Conservation (phyloP, 2,797 vertebrate genomes). For the Lithobates sylvaticus region DNA sequence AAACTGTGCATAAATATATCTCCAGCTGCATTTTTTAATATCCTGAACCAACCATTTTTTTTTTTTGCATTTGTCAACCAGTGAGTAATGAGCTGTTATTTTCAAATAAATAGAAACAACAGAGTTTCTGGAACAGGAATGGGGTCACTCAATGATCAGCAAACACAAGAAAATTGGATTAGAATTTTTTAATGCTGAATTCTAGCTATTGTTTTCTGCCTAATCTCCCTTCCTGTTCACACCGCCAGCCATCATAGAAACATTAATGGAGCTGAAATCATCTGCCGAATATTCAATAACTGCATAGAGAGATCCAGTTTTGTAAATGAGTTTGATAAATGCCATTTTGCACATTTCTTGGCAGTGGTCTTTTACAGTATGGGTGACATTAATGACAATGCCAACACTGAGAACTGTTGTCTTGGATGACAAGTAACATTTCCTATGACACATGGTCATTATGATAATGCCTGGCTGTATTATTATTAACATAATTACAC, state of each 20-base stretch:
- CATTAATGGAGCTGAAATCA: constrained; percentile 19
- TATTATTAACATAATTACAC: background rate
- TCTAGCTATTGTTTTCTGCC: constrained; percentile 48
- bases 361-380: constrained; percentile 42
- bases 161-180: constrained; percentile 36
- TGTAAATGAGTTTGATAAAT: constrained; percentile 36
- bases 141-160: constrained; percentile 41
- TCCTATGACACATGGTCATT: constrained; percentile 32
- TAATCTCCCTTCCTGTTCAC: constrained; percentile 43
- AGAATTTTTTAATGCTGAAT: constrained; percentile 32
- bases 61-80: constrained; percentile 60
- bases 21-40: constrained; percentile 19
- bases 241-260: constrained; percentile 19
- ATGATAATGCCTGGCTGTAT: constrained; percentile 11
- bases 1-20: background rate
- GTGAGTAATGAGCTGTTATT: constrained; percentile 38
- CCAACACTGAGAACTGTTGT: constrained; percentile 41
- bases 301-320: constrained; percentile 18
- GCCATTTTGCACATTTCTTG: constrained; percentile 23
- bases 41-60: constrained; percentile 74
- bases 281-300: constrained; percentile 15
- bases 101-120: constrained; percentile 46
- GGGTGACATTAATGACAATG: constrained; percentile 42
- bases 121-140: constrained; percentile 29
- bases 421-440: constrained; percentile 33